phyloP scores from a whole-genome alignment of 2,113 vertebrate genomes.

The Oncorhynchus nerka region DNA sequence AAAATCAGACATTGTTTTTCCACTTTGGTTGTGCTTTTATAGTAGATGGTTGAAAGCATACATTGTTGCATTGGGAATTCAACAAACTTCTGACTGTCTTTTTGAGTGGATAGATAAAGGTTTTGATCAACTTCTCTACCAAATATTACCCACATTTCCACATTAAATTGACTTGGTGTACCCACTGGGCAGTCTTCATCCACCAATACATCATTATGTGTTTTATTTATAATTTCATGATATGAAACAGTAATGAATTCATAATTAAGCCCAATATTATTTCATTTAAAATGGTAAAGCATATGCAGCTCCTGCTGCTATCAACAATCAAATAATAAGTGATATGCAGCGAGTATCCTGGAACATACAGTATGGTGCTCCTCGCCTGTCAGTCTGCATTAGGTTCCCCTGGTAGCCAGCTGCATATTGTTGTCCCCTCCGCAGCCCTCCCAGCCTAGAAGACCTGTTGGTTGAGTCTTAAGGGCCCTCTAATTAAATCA shows the following conservation, averaged over 20 bases:
- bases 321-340: constrained; percentile 26
- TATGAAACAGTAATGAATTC: background rate
- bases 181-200: background rate
- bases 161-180: no score
- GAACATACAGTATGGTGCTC: background rate
- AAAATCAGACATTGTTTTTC: no score
- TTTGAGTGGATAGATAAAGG: no score
- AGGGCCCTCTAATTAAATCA: constrained; percentile 80
- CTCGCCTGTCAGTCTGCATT: constrained; percentile 34
- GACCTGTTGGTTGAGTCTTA: constrained; percentile 58
- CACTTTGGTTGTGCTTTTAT: no score
- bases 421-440: constrained; percentile 29
- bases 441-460: constrained; percentile 28
- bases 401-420: constrained; percentile 13
- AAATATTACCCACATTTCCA: no score
- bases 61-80: no score
- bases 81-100: no score
- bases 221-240: background rate
- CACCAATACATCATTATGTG: background rate
- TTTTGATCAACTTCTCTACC: no score
- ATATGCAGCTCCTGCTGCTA: constrained; percentile 7
- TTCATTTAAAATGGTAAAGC: background rate
- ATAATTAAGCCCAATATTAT: background rate
- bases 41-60: no score
- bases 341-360: background rate